Evolutionary conservation across 2,797 vertebrate genomes (phyloP).

Genomic region (Melanotaenia parkinsoni): DNA sequence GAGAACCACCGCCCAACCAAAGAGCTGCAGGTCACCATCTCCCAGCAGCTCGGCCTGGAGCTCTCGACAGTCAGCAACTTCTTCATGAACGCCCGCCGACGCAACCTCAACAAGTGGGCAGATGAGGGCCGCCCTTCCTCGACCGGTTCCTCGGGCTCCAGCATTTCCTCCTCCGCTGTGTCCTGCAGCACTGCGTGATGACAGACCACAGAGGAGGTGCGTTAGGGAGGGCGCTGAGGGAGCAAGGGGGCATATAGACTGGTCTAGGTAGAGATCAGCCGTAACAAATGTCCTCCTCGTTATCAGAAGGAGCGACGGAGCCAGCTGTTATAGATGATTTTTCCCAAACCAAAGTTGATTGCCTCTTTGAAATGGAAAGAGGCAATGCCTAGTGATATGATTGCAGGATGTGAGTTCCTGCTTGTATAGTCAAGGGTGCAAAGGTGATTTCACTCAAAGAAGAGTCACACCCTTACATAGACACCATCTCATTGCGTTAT

Average conservation of each 20-base stretch:
- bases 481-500: constrained; percentile 74
- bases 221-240: constrained; percentile 48
- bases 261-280: constrained; percentile 77
- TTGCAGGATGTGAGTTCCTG: constrained; percentile 65
- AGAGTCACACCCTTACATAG: constrained; percentile 71
- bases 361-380: constrained; percentile 66
- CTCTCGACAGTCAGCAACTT: constrained; percentile 91
- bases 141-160: constrained; percentile 85
- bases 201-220: constrained; percentile 32
- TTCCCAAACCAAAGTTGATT: constrained; percentile 77
- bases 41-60: constrained; percentile 90
- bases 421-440: constrained; percentile 74
- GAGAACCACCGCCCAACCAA: constrained; percentile 90
- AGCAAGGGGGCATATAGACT: constrained; percentile 73
- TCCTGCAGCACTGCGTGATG: constrained; percentile 88
- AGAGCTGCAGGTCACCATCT: constrained; percentile 90
- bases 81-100: constrained; percentile 91
- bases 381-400: constrained; percentile 68
- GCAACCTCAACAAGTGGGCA: constrained; percentile 89
- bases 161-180: constrained; percentile 83
- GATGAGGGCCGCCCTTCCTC: constrained; percentile 88
- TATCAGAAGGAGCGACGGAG: constrained; percentile 75
- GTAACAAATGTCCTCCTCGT: constrained; percentile 75
- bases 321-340: constrained; percentile 67
- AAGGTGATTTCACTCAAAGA: constrained; percentile 65